Conservation (phyloP, 92 coral and sea anemone species). For the Umimayanthus kanabou region DNA sequence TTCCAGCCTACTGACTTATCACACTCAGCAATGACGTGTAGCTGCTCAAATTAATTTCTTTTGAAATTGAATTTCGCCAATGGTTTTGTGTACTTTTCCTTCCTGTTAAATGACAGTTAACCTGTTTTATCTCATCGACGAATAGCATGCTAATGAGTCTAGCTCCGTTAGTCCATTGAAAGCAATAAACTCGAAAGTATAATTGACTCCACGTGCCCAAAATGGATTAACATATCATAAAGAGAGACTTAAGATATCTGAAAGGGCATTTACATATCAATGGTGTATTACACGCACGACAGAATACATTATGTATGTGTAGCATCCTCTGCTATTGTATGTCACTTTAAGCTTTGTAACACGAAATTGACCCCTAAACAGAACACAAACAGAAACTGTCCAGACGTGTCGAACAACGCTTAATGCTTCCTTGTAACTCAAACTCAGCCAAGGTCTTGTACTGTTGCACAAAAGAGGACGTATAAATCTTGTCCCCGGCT, state of each 20-base stretch:
- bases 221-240: slow-evolving; percentile 50
- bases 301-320: not conserved
- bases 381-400: slow-evolving; percentile 3
- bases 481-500: slow-evolving; percentile 9
- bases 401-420: slow-evolving; percentile 10
- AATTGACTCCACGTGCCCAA: slow-evolving; percentile 73
- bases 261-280: slow-evolving; percentile 33
- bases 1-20: not conserved
- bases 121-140: slow-evolving; percentile 20
- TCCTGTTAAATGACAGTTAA: slow-evolving; percentile 20
- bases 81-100: slow-evolving; percentile 25
- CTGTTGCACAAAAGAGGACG: not conserved
- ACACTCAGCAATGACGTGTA: not conserved
- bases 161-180: slow-evolving; percentile 5
- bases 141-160: slow-evolving; percentile 15
- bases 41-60: slow-evolving; percentile 12
- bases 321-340: not conserved
- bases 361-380: slow-evolving; percentile 19
- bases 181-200: slow-evolving; percentile 13
- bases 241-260: slow-evolving; percentile 19
- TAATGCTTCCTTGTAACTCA: not conserved
- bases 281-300: not conserved
- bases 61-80: not conserved
- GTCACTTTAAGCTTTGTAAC: slow-evolving; percentile 7
- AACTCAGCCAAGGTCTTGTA: not conserved